A percentile compares a stretch with the other conserved stretches of the same genome.
Evolutionary conservation across 2,888 invertebrate species (phyloP).

Genomic region (Pristionchus maxplancki): DNA sequence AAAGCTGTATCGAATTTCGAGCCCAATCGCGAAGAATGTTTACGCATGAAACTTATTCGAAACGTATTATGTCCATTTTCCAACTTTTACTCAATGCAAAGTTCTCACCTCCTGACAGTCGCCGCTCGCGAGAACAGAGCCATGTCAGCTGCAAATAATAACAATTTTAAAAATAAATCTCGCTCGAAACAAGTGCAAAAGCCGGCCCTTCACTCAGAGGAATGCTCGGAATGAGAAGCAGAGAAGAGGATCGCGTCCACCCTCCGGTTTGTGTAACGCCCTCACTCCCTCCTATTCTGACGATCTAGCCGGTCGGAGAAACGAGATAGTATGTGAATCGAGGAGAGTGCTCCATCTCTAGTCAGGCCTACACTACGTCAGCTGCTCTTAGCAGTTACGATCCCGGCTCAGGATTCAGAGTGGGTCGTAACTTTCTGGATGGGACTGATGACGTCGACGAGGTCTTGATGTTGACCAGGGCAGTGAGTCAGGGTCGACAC

Average conservation of each 20-base stretch:
- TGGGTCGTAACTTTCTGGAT: not conserved
- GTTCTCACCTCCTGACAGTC: constrained; percentile 41
- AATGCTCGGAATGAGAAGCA: constrained; percentile 10
- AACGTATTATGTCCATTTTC: too few relatives aligned
- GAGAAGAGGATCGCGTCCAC: not conserved
- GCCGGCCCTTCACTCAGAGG: not conserved
- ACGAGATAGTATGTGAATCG: not conserved
- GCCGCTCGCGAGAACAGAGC: constrained; percentile 46
- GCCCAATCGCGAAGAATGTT: too few relatives aligned
- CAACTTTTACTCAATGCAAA: too few relatives aligned
- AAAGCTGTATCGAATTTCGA: too few relatives aligned
- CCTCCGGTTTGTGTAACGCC: not conserved
- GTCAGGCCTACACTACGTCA: not conserved
- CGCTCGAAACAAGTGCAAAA: not conserved
- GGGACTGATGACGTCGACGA: not conserved
- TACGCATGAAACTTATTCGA: too few relatives aligned
- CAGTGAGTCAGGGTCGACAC: not conserved
- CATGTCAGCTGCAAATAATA: constrained; percentile 48
- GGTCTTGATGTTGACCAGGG: not conserved
- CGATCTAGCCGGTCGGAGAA: not conserved
- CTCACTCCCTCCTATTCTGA: not conserved
- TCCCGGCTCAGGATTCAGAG: not conserved
- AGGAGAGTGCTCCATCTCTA: not conserved
- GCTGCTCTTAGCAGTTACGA: not conserved
- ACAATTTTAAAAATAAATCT: too few relatives aligned